Evolutionary conservation across 2,888 invertebrate species (phyloP), one percentile per base, ranked within the genome.

Genomic region (Drosophila peninsularis): DNA sequence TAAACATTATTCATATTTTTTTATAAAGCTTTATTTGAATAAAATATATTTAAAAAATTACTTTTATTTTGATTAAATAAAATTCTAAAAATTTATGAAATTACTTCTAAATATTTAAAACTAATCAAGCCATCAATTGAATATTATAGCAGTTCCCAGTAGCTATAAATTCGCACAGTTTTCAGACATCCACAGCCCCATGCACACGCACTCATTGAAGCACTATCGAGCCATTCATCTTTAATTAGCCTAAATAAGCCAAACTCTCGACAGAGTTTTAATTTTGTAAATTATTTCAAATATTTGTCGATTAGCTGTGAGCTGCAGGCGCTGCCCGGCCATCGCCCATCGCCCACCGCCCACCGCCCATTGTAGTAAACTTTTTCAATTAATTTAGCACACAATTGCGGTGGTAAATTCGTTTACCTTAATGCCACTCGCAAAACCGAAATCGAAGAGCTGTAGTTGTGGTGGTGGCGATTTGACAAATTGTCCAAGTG

Each of bases 371-470:
- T 75, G 77, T 56, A 56, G 45, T 55, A 81, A 86, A 88, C 53
- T 86, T 86, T 86, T 88, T 86, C 87, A 85, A 85, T 86, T 86
- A 86, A 86, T 86, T 86, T 86, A 10, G 60, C 72, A 63, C 50
- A 72, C 73, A 71, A 74, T 75, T 78, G 83, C 65, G 69, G 79
- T 67, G 62, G 68, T 69, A 76, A 80, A 71, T 73, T 72, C 78
- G 54, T 58, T 71, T 68, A 82, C 74, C 86, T 73, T 74, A 77
- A 82, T 77, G 70, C 11, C 55, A 49, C 41, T 49, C 32, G 21
- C 44, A 41, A 3, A 32, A 47, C 41, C 62, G 36, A 62, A 67
- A 66, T 74, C 75, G 62, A 70, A 60, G 69, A 58, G 56, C 69
- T 78, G 72, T 78, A 78, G 75, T 88, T 86, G 84, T 74, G 88